Evolutionary conservation across 1,140 invertebrate species (phyloP).

Genomic region (Halesus radiatus): DNA sequence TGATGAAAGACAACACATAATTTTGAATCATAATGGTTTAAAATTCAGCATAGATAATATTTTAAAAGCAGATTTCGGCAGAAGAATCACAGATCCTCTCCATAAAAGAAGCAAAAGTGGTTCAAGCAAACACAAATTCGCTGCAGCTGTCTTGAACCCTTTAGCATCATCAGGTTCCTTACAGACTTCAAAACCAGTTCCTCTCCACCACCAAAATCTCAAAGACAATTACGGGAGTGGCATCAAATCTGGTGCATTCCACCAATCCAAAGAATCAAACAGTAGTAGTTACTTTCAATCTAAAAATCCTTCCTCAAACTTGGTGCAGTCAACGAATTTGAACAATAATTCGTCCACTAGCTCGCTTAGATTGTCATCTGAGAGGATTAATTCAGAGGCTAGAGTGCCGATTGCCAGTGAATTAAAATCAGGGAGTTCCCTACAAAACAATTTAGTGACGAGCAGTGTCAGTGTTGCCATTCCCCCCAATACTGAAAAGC

Average conservation of each 20-base stretch:
- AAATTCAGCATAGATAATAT: conserved; percentile 96
- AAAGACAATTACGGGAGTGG: conserved; percentile 45
- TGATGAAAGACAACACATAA: conserved; percentile 64
- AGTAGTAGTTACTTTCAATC: conserved; percentile 46
- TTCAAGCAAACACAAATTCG: conserved; percentile 51
- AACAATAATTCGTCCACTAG: conserved; percentile 9
- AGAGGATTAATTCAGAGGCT: conserved; percentile 37
- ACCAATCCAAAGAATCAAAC: conserved; percentile 48
- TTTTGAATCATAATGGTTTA: conserved; percentile 74
- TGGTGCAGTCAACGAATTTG: not conserved
- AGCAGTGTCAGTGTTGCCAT: conserved; percentile 41
- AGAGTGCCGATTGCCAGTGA: conserved; percentile 32
- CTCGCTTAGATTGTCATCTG: conserved; percentile 33
- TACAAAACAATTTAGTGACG: conserved; percentile 55
- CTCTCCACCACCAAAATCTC: conserved; percentile 41
- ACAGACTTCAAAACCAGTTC: conserved; percentile 25
- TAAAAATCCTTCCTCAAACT: not conserved
- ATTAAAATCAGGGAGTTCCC: conserved; percentile 39
- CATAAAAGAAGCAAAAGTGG: conserved; percentile 70
- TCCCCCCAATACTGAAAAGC: conserved; percentile 53
- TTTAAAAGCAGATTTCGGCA: conserved; percentile 89
- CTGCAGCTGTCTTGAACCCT: conserved; percentile 41
- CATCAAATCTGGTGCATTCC: conserved; percentile 42
- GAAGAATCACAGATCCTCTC: conserved; percentile 78
- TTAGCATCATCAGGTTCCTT: conserved; percentile 7